Evolutionary conservation across 2,113 vertebrate genomes (phyloP), one percentile per base, ranked within the genome.

Genomic region (Phylloscopus trochilus): DNA sequence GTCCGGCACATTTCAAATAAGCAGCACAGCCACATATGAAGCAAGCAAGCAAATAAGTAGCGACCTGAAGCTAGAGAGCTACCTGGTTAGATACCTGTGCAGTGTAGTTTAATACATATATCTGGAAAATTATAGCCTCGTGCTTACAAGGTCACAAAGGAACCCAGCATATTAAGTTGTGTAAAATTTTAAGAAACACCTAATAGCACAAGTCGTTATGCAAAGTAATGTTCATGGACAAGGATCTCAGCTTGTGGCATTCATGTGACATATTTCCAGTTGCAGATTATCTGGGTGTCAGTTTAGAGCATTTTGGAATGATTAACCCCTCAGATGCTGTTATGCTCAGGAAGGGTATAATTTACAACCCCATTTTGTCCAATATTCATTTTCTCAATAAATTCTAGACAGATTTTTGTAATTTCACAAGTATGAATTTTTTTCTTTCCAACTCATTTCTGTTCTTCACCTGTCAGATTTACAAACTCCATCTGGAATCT

Each of bases 401-500:
- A 51, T 92, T 92, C 39, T 87, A 55, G 44, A n/a, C 56, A 85
- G 75, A 74, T 62, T 94, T 91, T 59, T 87, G 33, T 83, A 41
- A 75, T 93, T 96, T 92, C 60, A 77, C 28, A 75, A 90, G 56
- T 51, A 82, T 27, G n/a, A 88, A 75, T 9, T 30, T 92, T 90
- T 91, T 95, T 85, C 81, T 95, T 95, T 89, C 74, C 67, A 59
- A 76, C 53, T 94, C 39, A 83, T 93, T 94, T 92, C 31, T 95
- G 44, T 90, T 87, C n/a, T 63, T 82, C 89, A 94, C 90, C 88
- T 89, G 88, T 95, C 93, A 95, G 63, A 83, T 74, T 86, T 94
- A 92, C 77, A 80, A 86, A 80, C 81, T 94, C 93, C 88, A 95
- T 93, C 85, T 97, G 94, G 92, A 95, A 93, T 89, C 66, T 90